These are phyloP conservation scores for Cygnus atratus DNA, from an alignment of 2,113 vertebrate genomes.

Conservation along the genomic window DNA sequence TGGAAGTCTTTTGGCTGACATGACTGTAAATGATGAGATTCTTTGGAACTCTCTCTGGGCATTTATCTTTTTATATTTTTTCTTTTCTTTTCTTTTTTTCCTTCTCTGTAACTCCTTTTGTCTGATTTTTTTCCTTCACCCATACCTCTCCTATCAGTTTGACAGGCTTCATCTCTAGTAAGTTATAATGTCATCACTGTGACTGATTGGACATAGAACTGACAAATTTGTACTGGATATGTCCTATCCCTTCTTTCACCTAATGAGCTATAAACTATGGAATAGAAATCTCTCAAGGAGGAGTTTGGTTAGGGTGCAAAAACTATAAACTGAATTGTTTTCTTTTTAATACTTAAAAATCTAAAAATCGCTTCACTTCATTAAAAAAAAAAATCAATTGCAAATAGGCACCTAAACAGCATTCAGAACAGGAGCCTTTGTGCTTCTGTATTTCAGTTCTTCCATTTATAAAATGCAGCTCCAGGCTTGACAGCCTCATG, in stretches of 20 bases:
- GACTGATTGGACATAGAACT: neutral
- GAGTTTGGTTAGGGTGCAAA: neutral
- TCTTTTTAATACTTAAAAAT: neutral
- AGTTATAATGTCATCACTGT: neutral
- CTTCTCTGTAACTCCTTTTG: slow-evolving; percentile 15
- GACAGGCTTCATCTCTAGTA: slow-evolving; percentile 37
- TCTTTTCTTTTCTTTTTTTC: neutral
- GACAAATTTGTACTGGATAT: neutral
- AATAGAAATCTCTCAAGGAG: neutral
- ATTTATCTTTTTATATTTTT: too few species aligned
- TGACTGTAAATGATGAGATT: slow-evolving; percentile 14
- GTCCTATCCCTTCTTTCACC: neutral
- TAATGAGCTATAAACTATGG: neutral
- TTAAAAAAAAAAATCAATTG: neutral
- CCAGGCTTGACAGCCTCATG: slow-evolving; percentile 15
- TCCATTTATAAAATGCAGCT: neutral
- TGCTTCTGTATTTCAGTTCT: slow-evolving; percentile 19
- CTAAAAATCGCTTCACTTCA: neutral
- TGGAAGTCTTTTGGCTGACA: slow-evolving; percentile 33
- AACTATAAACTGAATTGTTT: neutral
- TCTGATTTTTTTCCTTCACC: neutral
- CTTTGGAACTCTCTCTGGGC: slow-evolving; percentile 9
- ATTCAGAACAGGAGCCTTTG: neutral
- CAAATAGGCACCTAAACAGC: neutral
- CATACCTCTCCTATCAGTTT: neutral